phyloP scores from a whole-genome alignment of 1,140 invertebrate species.

The Chymomyza costata region DNA sequence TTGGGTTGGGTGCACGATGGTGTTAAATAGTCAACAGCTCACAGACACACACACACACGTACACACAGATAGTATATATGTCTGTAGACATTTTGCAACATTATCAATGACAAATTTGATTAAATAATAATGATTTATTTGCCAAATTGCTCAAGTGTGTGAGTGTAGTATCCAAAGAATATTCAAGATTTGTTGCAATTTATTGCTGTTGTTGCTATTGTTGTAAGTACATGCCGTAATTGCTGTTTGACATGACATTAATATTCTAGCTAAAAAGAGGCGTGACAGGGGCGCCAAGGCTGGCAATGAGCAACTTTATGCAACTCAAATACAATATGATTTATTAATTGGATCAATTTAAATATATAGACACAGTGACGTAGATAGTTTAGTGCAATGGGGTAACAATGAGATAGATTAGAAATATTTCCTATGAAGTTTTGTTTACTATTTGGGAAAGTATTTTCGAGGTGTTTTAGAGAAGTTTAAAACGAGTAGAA shows the following conservation, averaged over 20 bases:
- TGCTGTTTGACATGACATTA: constrained; percentile 73
- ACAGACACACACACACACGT: constrained; percentile 6
- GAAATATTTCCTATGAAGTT: too few species aligned
- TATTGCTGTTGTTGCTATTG: constrained; percentile 5
- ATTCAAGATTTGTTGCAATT: constrained; percentile 47
- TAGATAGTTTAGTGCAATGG: too few species aligned
- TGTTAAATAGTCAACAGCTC: too few species aligned
- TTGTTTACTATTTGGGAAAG: too few species aligned
- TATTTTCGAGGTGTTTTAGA: too few species aligned
- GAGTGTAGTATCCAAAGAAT: constrained; percentile 48
- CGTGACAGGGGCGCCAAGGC: too few species aligned
- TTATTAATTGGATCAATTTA: constrained; percentile 34
- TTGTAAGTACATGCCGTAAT: constrained; percentile 62
- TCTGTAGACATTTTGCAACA: constrained; percentile 49
- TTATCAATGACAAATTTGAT: constrained; percentile 73
- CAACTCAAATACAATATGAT: constrained; percentile 35
- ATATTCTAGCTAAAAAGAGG: constrained; percentile 53
- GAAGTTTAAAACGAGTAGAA: too few species aligned
- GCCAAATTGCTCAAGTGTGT: constrained; percentile 67
- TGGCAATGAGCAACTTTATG: constrained; percentile 10
- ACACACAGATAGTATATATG: constrained; percentile 9
- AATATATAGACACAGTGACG: not conserved
- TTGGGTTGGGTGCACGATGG: too few species aligned
- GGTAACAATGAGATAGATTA: too few species aligned
- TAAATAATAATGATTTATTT: constrained; percentile 73